Base-by-base conservation (phyloP, 1,140 invertebrate genomes). In the Tribolium madens region DNA sequence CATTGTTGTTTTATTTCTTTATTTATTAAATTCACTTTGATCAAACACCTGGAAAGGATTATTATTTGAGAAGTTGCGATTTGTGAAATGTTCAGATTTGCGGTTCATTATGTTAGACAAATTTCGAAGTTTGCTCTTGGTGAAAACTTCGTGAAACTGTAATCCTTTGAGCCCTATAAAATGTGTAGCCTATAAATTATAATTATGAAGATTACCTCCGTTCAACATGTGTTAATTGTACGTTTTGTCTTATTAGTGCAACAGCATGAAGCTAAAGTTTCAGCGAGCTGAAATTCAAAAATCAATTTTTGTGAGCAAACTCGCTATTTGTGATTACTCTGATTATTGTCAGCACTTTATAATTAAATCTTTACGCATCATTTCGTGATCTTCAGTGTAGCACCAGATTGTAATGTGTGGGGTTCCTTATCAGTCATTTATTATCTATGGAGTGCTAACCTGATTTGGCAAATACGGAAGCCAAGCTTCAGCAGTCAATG, bases 121-220 rank as follows among this genome's bases (percentile, higher is more conserved):
- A 57, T 13, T 18, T 14, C 52, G 14, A 26, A 57, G 52, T 57
- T 57, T 18, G 52, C 5, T 4, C 17, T 7, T 2, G 17, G 18
- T 21, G 10, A n/a, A 9, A 57, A 26, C 52, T 57, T 26, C 1
- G 7, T 0, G 14, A 57, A 57, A 57, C 52, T 57, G 15, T 26
- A 26, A 26, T 57, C 52, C 52, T 26, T 18, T 21, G 52, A 57
- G 52, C 6, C 15, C 18, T 18, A 18, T 57, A 57, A 57, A 57
- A 57, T 57, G 15, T 57, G 52, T 57, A 18, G 52, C 17, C 52
- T 57, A 57, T 57, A 57, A 57, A 57, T 57, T 57, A 57, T 57
- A 57, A 57, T 57, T 57, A 26, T 26, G 52, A 57, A 57, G 52
- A 57, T 57, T 57, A 21, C 15, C 17, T n/a, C 17, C 10, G 9